Evolutionary conservation across 2,888 invertebrate species (phyloP), one percentile per base, ranked within the genome.

Genomic region (Dromius quadrimaculatus): DNA sequence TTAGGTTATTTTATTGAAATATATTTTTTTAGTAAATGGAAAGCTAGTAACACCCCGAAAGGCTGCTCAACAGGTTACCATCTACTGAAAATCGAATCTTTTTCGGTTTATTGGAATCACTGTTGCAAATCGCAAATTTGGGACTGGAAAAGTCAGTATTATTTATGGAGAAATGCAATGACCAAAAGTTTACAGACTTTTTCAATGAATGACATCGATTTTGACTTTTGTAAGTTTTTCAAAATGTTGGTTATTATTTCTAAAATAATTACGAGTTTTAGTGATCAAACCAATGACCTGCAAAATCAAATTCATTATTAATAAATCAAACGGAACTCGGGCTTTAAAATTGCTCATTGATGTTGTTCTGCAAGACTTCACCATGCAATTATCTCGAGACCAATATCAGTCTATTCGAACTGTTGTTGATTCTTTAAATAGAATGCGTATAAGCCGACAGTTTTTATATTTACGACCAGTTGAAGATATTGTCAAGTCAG

Each of bases 41-140:
- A 80, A 90, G 81, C 86, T 86, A 17, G 87, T 88, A 64, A 87
- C 88, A 77, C 77, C 71, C 75, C 74, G 19, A 83, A 85, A 17
- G 86, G 87, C 73, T 86, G 88, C 1, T 83, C 83, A 19, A 77
- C 74, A 1, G 78, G 77, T 23, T 92, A 92, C 80, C 93, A 94
- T 83, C 84, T 93, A 79, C 85, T 93, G 78, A 88, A 91, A 75
- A 84, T 93, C 41, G 91, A 92, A 76, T 91, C 92, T 0, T 83
- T 93, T 11, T 92, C 92, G 0, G 79, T 89, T 0, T 94, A 94
- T 81, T 90, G 92, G 89, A 93, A 93, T 81, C 87, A 89, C 0
- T 83, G 77, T n/a, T 76, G 75, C 11, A 84, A 28, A 83, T 84
- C 47, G 83, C 84, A 5, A 83, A 84, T 20, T 77, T 89, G 78